Conservation (phyloP, 2,113 vertebrate genomes). For the Poeciliopsis occidentalis region DNA sequence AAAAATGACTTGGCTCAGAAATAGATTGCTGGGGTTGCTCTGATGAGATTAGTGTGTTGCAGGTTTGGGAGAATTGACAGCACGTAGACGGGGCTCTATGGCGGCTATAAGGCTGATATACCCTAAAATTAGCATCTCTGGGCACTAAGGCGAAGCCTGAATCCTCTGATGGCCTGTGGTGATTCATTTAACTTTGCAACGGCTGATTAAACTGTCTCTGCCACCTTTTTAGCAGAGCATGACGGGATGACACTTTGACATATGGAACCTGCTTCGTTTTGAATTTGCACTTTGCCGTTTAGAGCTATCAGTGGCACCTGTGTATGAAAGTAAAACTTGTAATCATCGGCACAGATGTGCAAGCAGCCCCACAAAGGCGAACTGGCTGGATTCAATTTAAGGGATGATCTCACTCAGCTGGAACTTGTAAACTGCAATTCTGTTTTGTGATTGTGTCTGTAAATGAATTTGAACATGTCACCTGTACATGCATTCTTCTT, state of each 20-base stretch:
- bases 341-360: constrained; percentile 18
- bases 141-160: constrained; percentile 35
- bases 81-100: constrained; percentile 46
- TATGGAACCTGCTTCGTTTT: constrained; percentile 45
- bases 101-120: constrained; percentile 43
- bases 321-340: constrained; percentile 34
- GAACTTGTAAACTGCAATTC: constrained; percentile 12
- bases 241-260: constrained; percentile 58
- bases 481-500: background rate
- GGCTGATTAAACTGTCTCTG: constrained; percentile 66
- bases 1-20: constrained; percentile 48
- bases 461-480: constrained; percentile 3
- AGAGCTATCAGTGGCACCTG: constrained; percentile 5
- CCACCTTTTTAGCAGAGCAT: constrained; percentile 45
- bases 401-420: constrained; percentile 16
- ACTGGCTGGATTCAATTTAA: constrained; percentile 12
- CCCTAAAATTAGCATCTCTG: constrained; percentile 43
- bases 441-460: constrained; percentile 7
- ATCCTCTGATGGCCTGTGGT: constrained; percentile 53
- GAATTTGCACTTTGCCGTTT: constrained; percentile 13
- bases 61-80: constrained; percentile 47
- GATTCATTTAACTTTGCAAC: constrained; percentile 66
- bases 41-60: constrained; percentile 63
- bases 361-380: constrained; percentile 18
- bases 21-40: constrained; percentile 43